Conservation (phyloP, 2,113 vertebrate species). For the Atherinomorus stipes region DNA sequence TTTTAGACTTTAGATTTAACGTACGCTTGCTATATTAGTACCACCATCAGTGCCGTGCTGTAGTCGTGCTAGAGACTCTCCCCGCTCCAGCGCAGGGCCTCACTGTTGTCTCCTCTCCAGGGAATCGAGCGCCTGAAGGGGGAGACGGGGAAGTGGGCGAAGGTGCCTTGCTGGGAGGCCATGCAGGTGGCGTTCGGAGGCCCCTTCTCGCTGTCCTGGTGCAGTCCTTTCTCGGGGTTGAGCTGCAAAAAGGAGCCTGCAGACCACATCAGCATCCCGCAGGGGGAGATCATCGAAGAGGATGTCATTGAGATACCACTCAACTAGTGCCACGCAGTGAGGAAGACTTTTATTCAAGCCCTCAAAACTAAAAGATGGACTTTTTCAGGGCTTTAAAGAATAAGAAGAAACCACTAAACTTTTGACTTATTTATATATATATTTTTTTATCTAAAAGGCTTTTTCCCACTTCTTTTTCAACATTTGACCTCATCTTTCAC, state of each 20-base stretch:
- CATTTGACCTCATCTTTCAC: background rate
- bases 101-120: slow-evolving; percentile 78
- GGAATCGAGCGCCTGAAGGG: slow-evolving; percentile 94
- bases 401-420: background rate
- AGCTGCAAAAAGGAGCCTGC: slow-evolving; percentile 55
- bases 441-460: background rate
- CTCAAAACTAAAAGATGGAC: background rate
- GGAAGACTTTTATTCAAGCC: background rate
- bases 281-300: slow-evolving; percentile 83
- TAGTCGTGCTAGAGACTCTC: background rate
- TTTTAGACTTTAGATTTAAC: too few relatives aligned
- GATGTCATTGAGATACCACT: slow-evolving; percentile 83
- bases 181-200: slow-evolving; percentile 88
- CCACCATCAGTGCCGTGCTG: background rate
- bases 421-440: background rate
- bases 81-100: slow-evolving; percentile 9
- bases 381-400: background rate
- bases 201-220: slow-evolving; percentile 87
- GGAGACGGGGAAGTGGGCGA: slow-evolving; percentile 88
- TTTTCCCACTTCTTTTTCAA: background rate
- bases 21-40: background rate
- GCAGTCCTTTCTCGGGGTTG: slow-evolving; percentile 88
- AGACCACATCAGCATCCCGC: slow-evolving; percentile 38
- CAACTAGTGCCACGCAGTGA: slow-evolving; percentile 34
- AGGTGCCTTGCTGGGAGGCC: slow-evolving; percentile 83